Evolutionary conservation across 2,113 vertebrate species (phyloP).

Genomic region (Dromiciops gliroides): DNA sequence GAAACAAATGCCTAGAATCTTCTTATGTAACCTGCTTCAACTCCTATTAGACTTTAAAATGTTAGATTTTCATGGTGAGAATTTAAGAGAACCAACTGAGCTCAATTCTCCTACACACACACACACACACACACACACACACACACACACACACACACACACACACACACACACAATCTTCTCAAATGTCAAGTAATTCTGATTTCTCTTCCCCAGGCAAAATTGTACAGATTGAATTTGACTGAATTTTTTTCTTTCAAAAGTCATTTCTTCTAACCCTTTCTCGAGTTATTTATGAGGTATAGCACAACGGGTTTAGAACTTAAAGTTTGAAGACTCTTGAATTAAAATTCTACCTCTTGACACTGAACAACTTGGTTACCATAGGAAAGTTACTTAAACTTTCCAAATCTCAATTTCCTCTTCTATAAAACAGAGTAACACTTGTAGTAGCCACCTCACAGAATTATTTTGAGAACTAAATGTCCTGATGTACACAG

Average conservation of each 20-base stretch:
- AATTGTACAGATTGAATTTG: not conserved
- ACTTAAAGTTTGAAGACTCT: not conserved
- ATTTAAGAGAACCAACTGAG: not conserved
- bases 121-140: too few species aligned
- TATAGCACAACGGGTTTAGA: not conserved
- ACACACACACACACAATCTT: too few species aligned
- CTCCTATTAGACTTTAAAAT: not conserved
- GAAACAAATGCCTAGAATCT: not conserved
- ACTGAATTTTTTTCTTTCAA: not conserved
- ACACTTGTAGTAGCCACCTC: not conserved
- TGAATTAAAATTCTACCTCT: not conserved
- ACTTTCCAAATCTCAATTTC: not conserved
- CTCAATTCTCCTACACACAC: not conserved
- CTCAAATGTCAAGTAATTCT: not conserved
- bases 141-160: too few species aligned
- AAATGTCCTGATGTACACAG: not conserved
- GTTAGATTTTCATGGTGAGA: not conserved
- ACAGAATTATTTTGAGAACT: not conserved
- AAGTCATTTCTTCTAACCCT: not conserved
- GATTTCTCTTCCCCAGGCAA: constrained; percentile 33
- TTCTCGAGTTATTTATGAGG: not conserved
- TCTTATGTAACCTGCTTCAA: not conserved
- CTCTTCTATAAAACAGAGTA: not conserved
- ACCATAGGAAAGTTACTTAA: not conserved
- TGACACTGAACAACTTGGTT: not conserved